These are phyloP conservation scores for Tanypteryx hageni DNA, from an alignment of 2,888 invertebrate genomes.

Conservation along the genomic window DNA sequence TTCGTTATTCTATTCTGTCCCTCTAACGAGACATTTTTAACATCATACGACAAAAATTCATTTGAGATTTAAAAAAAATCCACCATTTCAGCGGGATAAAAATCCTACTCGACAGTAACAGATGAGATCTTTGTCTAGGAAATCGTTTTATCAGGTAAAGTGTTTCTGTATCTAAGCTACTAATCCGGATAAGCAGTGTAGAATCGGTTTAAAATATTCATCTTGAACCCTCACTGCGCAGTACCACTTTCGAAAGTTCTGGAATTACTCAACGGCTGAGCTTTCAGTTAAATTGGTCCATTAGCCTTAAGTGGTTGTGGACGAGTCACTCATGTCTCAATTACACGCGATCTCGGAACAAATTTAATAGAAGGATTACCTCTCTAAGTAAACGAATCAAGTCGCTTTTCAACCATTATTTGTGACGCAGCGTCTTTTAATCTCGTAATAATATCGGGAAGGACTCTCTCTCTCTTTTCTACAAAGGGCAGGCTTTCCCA, in stretches of 20 bases:
- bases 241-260: not conserved
- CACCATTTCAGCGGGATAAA: not conserved
- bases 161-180: constrained; percentile 11
- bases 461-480: too few species aligned
- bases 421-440: too few species aligned
- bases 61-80: not conserved
- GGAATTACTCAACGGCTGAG: not conserved
- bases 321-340: constrained; percentile 24
- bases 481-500: too few species aligned
- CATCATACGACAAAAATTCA: not conserved
- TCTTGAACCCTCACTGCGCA: not conserved
- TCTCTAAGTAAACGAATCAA: not conserved
- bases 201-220: constrained; percentile 41
- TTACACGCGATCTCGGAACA: not conserved
- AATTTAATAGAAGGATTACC: constrained; percentile 25
- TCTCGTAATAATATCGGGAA: too few species aligned
- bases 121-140: constrained; percentile 19
- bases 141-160: constrained; percentile 31
- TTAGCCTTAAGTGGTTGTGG: constrained; percentile 28
- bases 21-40: not conserved
- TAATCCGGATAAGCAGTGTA: constrained; percentile 31
- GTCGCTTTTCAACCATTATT: not conserved
- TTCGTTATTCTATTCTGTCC: not conserved
- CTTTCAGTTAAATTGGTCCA: constrained; percentile 43
- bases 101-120: constrained; percentile 14